Evolutionary conservation across 2,113 vertebrate species (phyloP), one percentile per base, ranked within the genome.

Genomic region (Hemichromis elongatus): DNA sequence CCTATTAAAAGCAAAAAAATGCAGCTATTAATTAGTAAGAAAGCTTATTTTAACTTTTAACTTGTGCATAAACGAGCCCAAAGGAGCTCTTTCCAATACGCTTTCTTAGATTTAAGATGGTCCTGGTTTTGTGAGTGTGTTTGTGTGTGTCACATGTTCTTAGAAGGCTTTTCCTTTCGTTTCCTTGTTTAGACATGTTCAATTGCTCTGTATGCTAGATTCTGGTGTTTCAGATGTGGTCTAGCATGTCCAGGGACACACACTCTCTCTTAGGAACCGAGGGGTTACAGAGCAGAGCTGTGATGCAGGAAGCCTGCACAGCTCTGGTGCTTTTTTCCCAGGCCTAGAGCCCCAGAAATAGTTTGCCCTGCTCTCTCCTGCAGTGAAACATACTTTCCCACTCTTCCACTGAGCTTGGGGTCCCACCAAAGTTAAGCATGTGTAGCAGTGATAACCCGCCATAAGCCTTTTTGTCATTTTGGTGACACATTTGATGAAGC

Each of bases 261-360:
- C 55, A 63, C 83, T 90, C 90, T 90, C 90, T 91, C 91, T 70
- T 5, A 91, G 86, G 90, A 86, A 80, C 83, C 42, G 82, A 68
- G 86, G 89, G 89, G 92, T 88, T 94, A 88, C 79, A 75, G 84
- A 89, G 80, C 85, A 77, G 83, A 84, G 55, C 87, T 92, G 85
- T 55, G 92, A 91, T 92, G 89, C 83, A 83, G 80, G 77, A 89
- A 63, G 78, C 79, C 77, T 77, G 37, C 77, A 77, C 45, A 37
- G 84, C 87, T 90, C 79, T 28, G 81, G 84, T 87, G 83, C 84
- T 87, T 91, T 94, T 94, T 96, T 96, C 95, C 95, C 96, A 96
- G 94, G 92, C 92, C 53, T 40, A 10, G 53, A 88, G 47, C 84
- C 94, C 92, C 92, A 89, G 88, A 96, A 96, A 96, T 95, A 96